Evolutionary conservation across 2,888 invertebrate genomes (phyloP), one percentile per base, ranked within the genome.

Genomic region (Cylindroiulus punctatus): DNA sequence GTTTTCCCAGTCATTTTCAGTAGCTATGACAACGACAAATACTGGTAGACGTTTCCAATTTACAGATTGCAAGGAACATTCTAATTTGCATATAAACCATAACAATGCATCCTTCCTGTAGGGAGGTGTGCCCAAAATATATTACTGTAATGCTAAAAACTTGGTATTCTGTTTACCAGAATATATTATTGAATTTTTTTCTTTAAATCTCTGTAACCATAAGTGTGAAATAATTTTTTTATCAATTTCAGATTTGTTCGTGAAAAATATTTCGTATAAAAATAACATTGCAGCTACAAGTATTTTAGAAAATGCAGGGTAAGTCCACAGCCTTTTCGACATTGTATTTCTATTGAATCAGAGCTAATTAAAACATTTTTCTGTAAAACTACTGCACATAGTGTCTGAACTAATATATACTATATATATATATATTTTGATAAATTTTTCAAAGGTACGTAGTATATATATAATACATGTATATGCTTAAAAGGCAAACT

Each of bases 321-420:
- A 76, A 76, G 30, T 76, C 76, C 76, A 76, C 76, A 76, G 76
- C 76, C 76, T 30, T 76, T 26, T 30, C 30, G 26, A 76, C 76
- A 76, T 76, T 76, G 76, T 76, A 76, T 76, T 76, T 76, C 30
- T 76, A 30, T 76, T 30, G 30, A 76, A 76, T 76, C 76, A 30
- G 17, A 32, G 17, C 30, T 76, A 30, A 76, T 76, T 76, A 76
- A 65, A 76, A 76, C 76, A 30, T 30, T 76, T 76, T 30, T 76
- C 76, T 76, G 76, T 3, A 76, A 76, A 76, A 32, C 76, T 30
- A 76, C 76, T 14, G 10, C 76, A 76, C 26, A 17, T 26, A 30
- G 3, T 65, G 26, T 65, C 10, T 65, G 26, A 65, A 65, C 65
- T n/a, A 65, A 65, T n/a, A 57, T 40, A 40, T 40, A 40, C 40